These are phyloP conservation scores for Tetramorium simillimum DNA, from an alignment of 1,140 invertebrate species.

Conservation along the genomic window DNA sequence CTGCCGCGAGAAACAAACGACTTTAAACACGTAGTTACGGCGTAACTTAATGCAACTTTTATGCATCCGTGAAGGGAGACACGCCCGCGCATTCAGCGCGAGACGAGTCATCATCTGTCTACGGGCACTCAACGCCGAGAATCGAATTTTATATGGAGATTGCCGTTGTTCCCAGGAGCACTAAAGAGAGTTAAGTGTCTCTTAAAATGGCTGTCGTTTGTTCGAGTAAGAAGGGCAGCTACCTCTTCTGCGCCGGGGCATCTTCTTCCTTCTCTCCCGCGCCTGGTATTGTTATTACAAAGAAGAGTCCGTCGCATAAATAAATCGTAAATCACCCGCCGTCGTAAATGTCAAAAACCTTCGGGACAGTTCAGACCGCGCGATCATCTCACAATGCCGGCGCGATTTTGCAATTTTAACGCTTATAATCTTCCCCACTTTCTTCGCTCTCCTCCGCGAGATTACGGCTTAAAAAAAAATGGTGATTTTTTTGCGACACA, in stretches of 20 bases:
- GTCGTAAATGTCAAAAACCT: conserved; percentile 81
- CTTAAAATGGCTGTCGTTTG: conserved; percentile 80
- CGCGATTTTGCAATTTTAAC: conserved; percentile 75
- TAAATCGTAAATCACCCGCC: conserved; percentile 83
- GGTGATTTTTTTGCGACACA: conserved; percentile 16
- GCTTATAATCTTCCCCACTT: conserved; percentile 61
- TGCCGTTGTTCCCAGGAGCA: conserved; percentile 78
- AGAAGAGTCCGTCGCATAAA: conserved; percentile 80
- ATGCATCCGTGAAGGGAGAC: conserved; percentile 63
- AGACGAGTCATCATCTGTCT: conserved; percentile 26
- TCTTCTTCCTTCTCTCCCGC: conserved; percentile 56
- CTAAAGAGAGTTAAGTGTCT: conserved; percentile 81
- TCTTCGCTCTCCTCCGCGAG: conserved; percentile 11
- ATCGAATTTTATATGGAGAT: conserved; percentile 83
- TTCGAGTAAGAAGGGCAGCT: conserved; percentile 80
- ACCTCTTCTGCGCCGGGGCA: conserved; percentile 26
- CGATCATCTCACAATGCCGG: conserved; percentile 72
- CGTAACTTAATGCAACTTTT: conserved; percentile 71
- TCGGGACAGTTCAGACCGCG: conserved; percentile 78
- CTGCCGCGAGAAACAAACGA: conserved; percentile 50
- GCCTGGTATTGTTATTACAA: conserved; percentile 77
- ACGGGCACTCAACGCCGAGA: conserved; percentile 60
- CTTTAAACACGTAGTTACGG: conserved; percentile 74
- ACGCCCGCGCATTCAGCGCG: conserved; percentile 69
- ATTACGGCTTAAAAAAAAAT: conserved; percentile 18